Base-by-base conservation (phyloP, 2,113 vertebrate genomes). In the Scophthalmus maximus region DNA sequence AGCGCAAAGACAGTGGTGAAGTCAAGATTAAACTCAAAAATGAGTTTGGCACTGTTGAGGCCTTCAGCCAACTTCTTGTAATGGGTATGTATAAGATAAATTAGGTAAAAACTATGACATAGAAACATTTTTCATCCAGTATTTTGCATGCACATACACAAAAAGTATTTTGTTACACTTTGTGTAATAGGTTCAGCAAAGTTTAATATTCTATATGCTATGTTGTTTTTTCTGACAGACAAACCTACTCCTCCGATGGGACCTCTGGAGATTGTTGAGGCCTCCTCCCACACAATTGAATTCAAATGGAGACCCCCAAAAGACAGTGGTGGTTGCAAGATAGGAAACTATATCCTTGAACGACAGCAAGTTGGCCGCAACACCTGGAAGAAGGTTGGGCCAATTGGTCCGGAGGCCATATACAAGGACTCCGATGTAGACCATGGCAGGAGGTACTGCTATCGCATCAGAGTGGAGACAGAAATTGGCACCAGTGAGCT, bases 21-120 rank as follows among this genome's bases (percentile, higher is more conserved):
- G 90, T 98, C 85, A 95, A 95, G 82, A 71, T 96, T 30, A 96
- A 92, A 64, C 89, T 97, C 63, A 96, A 92, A 90, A 98, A 96
- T 2, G 88, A 96, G 64, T 95, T 94, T 62, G 96, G 96, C 1
- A 80, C 83, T 0, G 1, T 78, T 32, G 94, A 95, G 67, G 93
- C 94, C 15, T 1, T 85, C 10, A 76, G 94, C 57, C 92, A 93
- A 57, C 88, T 99, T 17, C 1, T 84, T 76, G 94, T 98, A 20
- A 65, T 90, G 82, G 96, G 96, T 98, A 88, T 86, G 94, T 72
- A 70, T 55, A 30, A 59, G 1, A 29, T 3, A 7, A 1, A 1
- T 18, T 15, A 40, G 4, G 32, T 34, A 8, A 14, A 25, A 11
- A 20, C 20, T 6, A 3, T 6, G 12, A 34, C 17, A 6, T 11